These are phyloP conservation scores for Caradrina kadenii DNA, from an alignment of 2,888 invertebrate genomes.

Conservation along the genomic window DNA sequence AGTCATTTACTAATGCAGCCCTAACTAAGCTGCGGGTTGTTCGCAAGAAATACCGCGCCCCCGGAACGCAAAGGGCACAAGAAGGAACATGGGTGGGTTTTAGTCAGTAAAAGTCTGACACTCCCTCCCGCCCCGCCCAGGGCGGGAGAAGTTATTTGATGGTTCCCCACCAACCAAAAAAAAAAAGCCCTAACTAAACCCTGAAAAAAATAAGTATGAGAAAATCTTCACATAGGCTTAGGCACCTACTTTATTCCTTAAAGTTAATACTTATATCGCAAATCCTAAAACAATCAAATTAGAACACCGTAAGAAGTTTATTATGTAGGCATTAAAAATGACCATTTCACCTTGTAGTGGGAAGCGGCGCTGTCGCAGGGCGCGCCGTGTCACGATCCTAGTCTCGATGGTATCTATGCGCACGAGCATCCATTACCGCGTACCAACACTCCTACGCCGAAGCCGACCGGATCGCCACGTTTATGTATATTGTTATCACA, in stretches of 20 bases:
- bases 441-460: slow-evolving; percentile 64
- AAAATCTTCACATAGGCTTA: too few relatives aligned
- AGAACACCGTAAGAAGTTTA: slow-evolving; percentile 36
- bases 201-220: too few relatives aligned
- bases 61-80: too few relatives aligned
- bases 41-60: too few relatives aligned
- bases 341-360: slow-evolving; percentile 58
- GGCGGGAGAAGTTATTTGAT: too few relatives aligned
- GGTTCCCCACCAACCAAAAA: too few relatives aligned
- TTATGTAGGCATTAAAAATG: slow-evolving; percentile 68
- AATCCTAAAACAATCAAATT: slow-evolving; percentile 20
- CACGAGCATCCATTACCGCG: slow-evolving; percentile 73
- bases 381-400: slow-evolving; percentile 74
- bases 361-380: slow-evolving; percentile 64
- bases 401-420: slow-evolving; percentile 72
- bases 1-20: slow-evolving; percentile 8
- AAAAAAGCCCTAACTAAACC: too few relatives aligned
- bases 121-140: too few relatives aligned
- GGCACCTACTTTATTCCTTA: background rate
- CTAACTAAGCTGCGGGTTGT: too few relatives aligned
- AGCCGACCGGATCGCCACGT: slow-evolving; percentile 64
- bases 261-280: background rate
- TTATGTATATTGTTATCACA: slow-evolving; percentile 68
- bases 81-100: too few relatives aligned
- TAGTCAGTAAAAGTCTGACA: too few relatives aligned